Base-by-base conservation (phyloP, 2,797 vertebrate genomes). In the Neostethus bicornis region DNA sequence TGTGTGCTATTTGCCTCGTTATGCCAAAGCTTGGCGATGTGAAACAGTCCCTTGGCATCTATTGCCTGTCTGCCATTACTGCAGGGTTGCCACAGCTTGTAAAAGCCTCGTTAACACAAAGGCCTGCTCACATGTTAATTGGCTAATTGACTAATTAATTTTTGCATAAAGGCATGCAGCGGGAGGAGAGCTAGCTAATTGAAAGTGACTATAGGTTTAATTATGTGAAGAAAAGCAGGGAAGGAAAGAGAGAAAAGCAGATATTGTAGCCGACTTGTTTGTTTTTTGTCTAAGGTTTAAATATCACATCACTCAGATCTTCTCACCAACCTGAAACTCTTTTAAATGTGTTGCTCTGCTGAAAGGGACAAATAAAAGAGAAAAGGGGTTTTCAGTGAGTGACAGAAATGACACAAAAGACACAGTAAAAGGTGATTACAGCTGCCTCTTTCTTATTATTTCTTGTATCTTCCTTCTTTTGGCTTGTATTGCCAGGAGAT, bases 111-210 rank as follows among this genome's bases (percentile, higher is more conserved):
- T 92, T 93, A 93, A 92, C 90, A 93, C 91, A 92, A 91, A 92
- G 91, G 91, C 90, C 91, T 87, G 91, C 90, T 90, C 92, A 92
- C 87, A 91, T 92, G 92, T 92, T 93, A 93, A 93, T 93, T 93
- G 92, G 89, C 89, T 93, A 93, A 93, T 93, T 92, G 91, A 91
- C 92, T 93, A 92, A 93, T 93, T 93, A 90, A 86, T 93, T 92
- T 91, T 85, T 86, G 89, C 90, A 91, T 91, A 89, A 92, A 92
- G 84, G 90, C 89, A 66, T 81, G 85, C 81, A 77, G 46, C 37
- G 83, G 85, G 86, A 85, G 83, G 79, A 79, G 82, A 81, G 79
- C 75, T 51, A 57, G 84, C 90, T 92, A 92, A 93, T 92, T 93
- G 92, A 93, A 92, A 92, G 80, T 85, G 91, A 92, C 91, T 92